Base-by-base conservation (phyloP, 2,113 vertebrate species). In the Lepus americanus region DNA sequence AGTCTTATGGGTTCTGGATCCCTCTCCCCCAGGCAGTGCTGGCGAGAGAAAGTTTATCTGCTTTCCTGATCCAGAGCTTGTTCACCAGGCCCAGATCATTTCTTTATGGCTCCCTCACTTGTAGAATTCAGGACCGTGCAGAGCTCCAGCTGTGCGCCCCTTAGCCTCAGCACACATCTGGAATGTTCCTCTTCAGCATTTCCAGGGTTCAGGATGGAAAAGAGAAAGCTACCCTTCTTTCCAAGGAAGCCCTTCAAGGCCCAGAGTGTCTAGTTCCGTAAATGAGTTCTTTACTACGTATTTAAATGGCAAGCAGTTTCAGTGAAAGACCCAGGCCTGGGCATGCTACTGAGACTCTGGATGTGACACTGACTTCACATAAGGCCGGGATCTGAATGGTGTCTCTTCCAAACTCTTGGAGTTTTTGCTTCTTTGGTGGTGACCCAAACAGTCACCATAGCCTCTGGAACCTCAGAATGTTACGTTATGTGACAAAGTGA, bases 201-300 rank as follows among this genome's bases (percentile, higher is more conserved):
- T 3, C 14, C 23, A 39, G 61, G 13, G 23, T 22, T 76, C 11
- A 17, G 22, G 19, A 12, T 39, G 5, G 36, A 76, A 66, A 80
- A 72, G 76, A 84, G 36, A 69, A 87, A 74, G 76, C 27, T 78
- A n/a, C 77, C 22, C 6, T 73, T 90, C 53, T 59, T 93, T 70
- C 44, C 31, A 29, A 64, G 31, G 90, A 91, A 20, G 31, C 10
- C 53, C 9, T 73, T 20, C 44, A 10, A 83, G 63, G 66, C 44
- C 59, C 7, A 33, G 25, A 31, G 13, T 64, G 33, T 69, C 64
- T 36, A 61, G 63, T 76, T n/a, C 44, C 31, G 6, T 49, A 29
- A 76, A 27, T 70, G n/a, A 83, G 79, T 20, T 49, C 11, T 12
- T 6, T 0, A 3, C 31, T 2, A 12, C 0, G 8, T 78, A 29